phyloP scores from a whole-genome alignment of 2,888 invertebrate genomes.

The Sabellastarte sp. region DNA sequence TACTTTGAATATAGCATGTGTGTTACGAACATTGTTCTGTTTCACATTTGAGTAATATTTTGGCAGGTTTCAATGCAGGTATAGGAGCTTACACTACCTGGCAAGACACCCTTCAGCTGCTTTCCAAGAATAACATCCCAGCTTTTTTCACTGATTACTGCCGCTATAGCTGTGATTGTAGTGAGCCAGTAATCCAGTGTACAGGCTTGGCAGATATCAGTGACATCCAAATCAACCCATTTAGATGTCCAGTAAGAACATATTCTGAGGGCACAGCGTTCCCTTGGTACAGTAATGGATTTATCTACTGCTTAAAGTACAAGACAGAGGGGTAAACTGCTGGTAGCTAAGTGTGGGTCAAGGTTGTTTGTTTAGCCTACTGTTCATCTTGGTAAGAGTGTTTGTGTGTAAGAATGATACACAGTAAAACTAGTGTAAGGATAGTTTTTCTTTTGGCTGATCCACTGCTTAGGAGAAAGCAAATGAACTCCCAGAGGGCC shows the following conservation, averaged over 20 bases:
- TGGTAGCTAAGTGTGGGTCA: no score
- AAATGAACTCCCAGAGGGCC: no score
- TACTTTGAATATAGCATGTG: no score
- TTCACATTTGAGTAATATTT: neutral
- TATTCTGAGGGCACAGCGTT: neutral
- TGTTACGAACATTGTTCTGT: neutral
- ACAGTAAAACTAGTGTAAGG: no score
- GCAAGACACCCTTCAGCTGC: neutral
- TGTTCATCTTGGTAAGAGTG: no score
- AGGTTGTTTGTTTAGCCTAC: no score
- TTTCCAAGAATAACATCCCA: neutral
- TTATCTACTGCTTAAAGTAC: neutral
- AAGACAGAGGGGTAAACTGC: no score
- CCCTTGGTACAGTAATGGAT: neutral
- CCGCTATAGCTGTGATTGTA: neutral
- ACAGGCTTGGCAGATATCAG: neutral
- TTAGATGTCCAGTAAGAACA: neutral
- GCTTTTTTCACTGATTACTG: neutral
- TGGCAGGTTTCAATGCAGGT: slow-evolving; percentile 2
- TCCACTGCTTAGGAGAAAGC: no score
- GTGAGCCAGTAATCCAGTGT: neutral
- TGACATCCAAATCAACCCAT: neutral
- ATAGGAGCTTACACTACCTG: neutral
- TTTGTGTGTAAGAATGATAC: no score
- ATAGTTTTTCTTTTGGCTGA: no score